Base-by-base conservation (phyloP, 2,113 vertebrate species). In the Rhagologus leucostigma region DNA sequence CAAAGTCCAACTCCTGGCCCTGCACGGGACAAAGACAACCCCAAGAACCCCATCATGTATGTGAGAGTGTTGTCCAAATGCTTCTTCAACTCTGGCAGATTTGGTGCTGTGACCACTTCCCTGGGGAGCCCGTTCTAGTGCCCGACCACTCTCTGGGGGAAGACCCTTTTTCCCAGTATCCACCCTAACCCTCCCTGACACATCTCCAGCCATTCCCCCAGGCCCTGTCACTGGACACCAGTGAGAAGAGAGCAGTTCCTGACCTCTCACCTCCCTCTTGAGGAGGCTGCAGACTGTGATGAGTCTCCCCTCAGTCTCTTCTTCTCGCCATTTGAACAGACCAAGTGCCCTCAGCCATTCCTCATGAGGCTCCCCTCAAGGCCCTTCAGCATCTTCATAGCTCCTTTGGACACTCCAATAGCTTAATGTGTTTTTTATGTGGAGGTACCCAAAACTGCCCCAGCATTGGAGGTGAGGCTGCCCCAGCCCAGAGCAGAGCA, bases 401-500 rank as follows among this genome's bases (percentile, higher is more conserved):
- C 18, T 85, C 30, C 52, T 75, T n/a, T 75, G 24, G 24, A 9
- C 7, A 20, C 59, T 49, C 10, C 16, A 49, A 26, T 1, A 76
- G 7, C 7, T 32, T 35, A 26, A 49, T 49, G 52, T 11, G 8
- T 2, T 64, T 57, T 47, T 47, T 18, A n/a, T 56, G 5, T 19
- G 57, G 7, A 9, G 30, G 24, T 24, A 35, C 8, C 35, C 52
- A 35, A 16, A 76, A 32, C 16, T 35, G 24, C 16, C 21, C 24
- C 30, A 11, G 24, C 1, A 30, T 20, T 41, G 4, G 50, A 26
- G 70, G 1, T 35, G 52, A 67, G 42, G n/a, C 35, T 0, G 2
- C 9, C 57, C 39, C 46, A 70, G 32, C 18, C 44, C 69, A 30
- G 60, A n/a, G 23, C 41, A 64, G 59, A 56, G 24, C 3, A 0